These are phyloP conservation scores for Thamnaconus septentrionalis DNA, from an alignment of 2,113 vertebrate genomes.

Conservation along the genomic window DNA sequence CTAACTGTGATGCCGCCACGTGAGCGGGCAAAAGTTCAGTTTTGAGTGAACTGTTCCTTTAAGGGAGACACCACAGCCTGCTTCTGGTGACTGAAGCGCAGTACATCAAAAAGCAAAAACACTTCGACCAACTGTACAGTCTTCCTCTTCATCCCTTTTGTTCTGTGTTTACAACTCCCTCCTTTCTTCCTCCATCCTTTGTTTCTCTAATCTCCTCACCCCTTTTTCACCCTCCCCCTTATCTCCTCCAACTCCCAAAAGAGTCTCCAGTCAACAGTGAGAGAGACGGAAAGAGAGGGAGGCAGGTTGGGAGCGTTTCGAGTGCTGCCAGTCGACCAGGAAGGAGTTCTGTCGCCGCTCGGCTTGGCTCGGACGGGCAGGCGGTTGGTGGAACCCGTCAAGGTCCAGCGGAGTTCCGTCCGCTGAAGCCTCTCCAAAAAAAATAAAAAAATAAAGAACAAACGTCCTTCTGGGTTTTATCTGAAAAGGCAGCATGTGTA, in stretches of 20 bases:
- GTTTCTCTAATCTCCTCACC: slow-evolving; percentile 3
- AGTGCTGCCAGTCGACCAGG: slow-evolving; percentile 45
- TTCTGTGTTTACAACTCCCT: too few species aligned
- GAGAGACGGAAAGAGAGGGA: background rate
- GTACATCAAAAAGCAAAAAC: background rate
- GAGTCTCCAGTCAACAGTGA: slow-evolving; percentile 21
- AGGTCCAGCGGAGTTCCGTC: slow-evolving; percentile 51
- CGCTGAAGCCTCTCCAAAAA: slow-evolving; percentile 47
- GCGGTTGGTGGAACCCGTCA: slow-evolving; percentile 2
- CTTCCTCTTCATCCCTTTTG: background rate
- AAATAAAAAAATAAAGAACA: too few species aligned
- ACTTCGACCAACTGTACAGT: background rate
- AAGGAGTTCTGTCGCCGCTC: slow-evolving; percentile 40
- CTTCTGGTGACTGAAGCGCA: background rate
- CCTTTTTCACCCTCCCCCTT: background rate
- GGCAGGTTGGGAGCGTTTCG: slow-evolving; percentile 8
- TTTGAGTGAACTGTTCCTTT: too few species aligned
- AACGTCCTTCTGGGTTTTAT: slow-evolving; percentile 51
- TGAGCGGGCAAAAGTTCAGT: background rate
- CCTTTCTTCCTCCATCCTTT: background rate
- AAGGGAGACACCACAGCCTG: background rate
- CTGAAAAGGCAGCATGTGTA: slow-evolving; percentile 50
- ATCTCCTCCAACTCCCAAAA: slow-evolving; percentile 9
- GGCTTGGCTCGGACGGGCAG: slow-evolving; percentile 53
- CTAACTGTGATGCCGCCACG: slow-evolving; percentile 1